Conservation (phyloP, 1,140 invertebrate genomes). For the Panulirus ornatus region DNA sequence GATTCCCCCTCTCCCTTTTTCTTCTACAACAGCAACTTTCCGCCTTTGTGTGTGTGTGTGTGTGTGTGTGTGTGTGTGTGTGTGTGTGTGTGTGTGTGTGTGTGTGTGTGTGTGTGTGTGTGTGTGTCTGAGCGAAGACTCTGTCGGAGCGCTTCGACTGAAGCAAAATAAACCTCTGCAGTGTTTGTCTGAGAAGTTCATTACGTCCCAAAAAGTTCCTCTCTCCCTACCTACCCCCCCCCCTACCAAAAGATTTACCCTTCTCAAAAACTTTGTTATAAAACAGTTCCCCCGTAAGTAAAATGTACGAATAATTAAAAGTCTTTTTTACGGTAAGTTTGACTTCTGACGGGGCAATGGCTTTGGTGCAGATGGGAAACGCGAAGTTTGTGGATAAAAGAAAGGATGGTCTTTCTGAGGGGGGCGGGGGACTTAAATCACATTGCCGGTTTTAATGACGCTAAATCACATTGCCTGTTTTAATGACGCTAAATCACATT, state of each 20-base stretch:
- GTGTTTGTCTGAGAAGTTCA: neutral
- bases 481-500: too few relatives aligned
- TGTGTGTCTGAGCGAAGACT: neutral
- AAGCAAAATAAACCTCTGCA: neutral
- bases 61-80: too few relatives aligned
- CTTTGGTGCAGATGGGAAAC: neutral
- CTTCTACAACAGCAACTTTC: too few relatives aligned
- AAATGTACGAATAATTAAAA: neutral
- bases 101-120: too few relatives aligned
- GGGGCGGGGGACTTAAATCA: too few relatives aligned
- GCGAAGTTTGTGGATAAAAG: neutral
- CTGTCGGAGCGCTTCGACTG: neutral
- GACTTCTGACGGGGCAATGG: neutral
- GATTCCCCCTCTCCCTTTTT: too few relatives aligned
- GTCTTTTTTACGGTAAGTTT: neutral
- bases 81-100: too few relatives aligned
- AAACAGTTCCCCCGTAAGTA: neutral
- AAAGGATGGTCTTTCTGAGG: too few relatives aligned
- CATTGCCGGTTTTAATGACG: too few relatives aligned
- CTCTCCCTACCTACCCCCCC: too few relatives aligned
- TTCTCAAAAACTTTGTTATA: neutral
- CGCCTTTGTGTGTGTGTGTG: too few relatives aligned
- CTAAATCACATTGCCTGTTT: too few relatives aligned
- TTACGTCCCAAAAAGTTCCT: neutral
- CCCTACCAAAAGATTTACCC: neutral